These are phyloP conservation scores for Tupaia tana DNA, from an alignment of 2,113 vertebrate genomes.

Conservation along the genomic window DNA sequence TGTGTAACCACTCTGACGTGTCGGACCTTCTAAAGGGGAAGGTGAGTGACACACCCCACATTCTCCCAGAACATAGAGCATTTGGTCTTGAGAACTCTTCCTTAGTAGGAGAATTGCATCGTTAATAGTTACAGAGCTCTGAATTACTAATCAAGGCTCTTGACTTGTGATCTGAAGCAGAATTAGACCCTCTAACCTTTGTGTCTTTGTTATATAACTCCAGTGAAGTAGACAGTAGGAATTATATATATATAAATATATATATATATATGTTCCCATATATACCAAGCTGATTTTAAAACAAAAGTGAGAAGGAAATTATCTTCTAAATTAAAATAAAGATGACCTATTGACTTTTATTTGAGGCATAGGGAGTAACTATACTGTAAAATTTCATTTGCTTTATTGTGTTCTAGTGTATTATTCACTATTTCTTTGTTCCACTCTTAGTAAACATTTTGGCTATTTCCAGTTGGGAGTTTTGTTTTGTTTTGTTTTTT, in stretches of 20 bases:
- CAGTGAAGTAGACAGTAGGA: background rate
- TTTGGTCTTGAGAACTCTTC: slow-evolving; percentile 13
- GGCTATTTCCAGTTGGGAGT: background rate
- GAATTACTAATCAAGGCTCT: background rate
- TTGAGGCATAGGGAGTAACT: background rate
- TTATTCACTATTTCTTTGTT: background rate
- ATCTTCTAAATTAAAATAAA: background rate
- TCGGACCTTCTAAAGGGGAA: slow-evolving; percentile 88
- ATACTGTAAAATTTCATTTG: background rate
- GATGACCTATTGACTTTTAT: background rate
- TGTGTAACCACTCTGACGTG: slow-evolving; percentile 86
- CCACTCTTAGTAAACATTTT: background rate
- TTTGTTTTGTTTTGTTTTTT: too few relatives aligned
- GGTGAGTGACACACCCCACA: slow-evolving; percentile 77
- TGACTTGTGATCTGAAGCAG: background rate
- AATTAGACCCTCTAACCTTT: background rate
- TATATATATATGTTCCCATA: background rate
- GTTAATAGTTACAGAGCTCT: background rate
- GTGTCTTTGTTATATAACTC: background rate
- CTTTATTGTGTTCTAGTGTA: background rate
- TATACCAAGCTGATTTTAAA: background rate
- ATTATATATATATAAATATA: background rate
- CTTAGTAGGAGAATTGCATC: background rate
- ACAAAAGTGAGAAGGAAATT: background rate
- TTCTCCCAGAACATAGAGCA: background rate